phyloP scores from a whole-genome alignment of 2,888 invertebrate genomes.

The Pseudococcus longispinus region DNA sequence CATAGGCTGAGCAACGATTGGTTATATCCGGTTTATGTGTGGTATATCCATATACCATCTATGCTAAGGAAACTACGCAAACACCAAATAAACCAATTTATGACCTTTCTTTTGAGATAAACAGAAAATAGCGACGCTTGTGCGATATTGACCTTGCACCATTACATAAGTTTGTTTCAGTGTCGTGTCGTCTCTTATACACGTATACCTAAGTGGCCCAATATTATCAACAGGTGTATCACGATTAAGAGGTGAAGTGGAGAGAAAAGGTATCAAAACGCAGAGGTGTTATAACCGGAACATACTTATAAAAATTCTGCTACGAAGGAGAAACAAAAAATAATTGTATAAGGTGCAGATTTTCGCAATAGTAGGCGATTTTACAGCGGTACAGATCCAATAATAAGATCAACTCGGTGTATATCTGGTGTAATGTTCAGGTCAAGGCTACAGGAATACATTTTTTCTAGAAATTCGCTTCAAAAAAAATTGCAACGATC shows the following conservation, averaged over 20 bases:
- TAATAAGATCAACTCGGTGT: not conserved
- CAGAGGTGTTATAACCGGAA: not conserved
- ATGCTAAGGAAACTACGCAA: not conserved
- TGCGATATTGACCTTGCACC: slow-evolving; percentile 31
- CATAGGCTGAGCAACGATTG: not conserved
- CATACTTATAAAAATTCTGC: not conserved
- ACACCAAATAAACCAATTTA: slow-evolving; percentile 25
- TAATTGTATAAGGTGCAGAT: not conserved
- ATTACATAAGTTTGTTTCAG: slow-evolving; percentile 13
- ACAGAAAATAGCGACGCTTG: not conserved
- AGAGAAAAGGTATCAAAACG: not conserved
- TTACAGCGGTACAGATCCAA: not conserved
- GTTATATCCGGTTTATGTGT: not conserved
- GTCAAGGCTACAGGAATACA: not conserved
- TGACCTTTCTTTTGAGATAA: slow-evolving; percentile 28
- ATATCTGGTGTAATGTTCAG: not conserved
- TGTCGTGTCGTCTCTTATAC: not conserved
- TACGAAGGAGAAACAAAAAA: not conserved
- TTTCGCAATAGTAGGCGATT: not conserved
- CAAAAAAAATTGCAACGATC: not conserved
- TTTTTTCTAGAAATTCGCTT: not conserved
- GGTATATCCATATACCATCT: too few relatives aligned
- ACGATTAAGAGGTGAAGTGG: not conserved
- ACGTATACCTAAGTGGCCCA: not conserved
- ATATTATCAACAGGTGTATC: slow-evolving; percentile 21